Base-by-base conservation (phyloP, 2,888 invertebrate species). In the Sycophila texana region DNA sequence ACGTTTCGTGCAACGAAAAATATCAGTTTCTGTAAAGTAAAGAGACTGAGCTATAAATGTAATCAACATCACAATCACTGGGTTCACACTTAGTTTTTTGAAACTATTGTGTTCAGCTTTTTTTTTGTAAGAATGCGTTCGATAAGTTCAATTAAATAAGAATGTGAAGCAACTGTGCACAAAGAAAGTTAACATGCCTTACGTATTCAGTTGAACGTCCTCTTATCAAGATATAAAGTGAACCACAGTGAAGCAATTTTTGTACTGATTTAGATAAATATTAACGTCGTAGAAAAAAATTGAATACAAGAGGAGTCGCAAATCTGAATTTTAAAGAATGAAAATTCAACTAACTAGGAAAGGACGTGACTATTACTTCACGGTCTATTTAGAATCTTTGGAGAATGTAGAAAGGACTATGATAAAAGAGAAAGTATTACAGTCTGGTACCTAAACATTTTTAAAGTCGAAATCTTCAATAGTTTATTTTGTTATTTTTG, bases 201-300 rank as follows among this genome's bases (percentile, higher is more conserved):
- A 77, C 18, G 12, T 20, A 55, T 73, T 78, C 22, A 78, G 63
- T 78, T 73, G 14, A 63, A 61, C 16, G 16, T 51, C 14, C 51
- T 73, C 60, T n/a, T 67, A 67, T 67, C n/a, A 57, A 82, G 83
- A 16, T 83, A 81, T 63, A 84, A 72, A 51, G 60, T 65, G 47
- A 83, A 71, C 18, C 81, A 4, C 51, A 22, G 80, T 74, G 73
- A 58, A 26, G 76, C 77, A 68, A 73, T 73, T 80, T 74, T 80
- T 68, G 68, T 77, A 80, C 72, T 80, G 73, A 77, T 77, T 30
- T 77, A 80, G 63, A 73, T 73, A 58, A 68, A 60, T n/a, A 49
- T 60, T 65, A 76, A 68, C 18, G 18, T 55, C 7, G 26, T 47
- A 22, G 58, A 65, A 20, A 57, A 67, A 57, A 63, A 67, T 70